A percentile compares a stretch with the other conserved stretches of the same genome.
phyloP scores from a whole-genome alignment of 2,888 invertebrate species.

The Scrobipalpa atriplicella region DNA sequence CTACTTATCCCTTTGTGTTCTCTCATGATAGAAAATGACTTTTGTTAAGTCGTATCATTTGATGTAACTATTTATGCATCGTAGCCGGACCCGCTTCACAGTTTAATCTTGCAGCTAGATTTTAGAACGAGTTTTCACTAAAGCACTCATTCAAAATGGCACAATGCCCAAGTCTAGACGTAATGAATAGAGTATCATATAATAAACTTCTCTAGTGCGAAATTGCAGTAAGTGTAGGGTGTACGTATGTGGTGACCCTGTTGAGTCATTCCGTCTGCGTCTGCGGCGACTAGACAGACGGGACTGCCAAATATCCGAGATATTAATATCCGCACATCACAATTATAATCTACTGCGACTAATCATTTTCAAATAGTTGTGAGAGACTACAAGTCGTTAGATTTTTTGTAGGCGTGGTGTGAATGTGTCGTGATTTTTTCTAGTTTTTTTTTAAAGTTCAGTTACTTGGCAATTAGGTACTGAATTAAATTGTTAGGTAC shows the following conservation, averaged over 20 bases:
- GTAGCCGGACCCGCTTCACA: too few species aligned
- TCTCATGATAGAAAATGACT: too few species aligned
- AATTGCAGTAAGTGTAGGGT: background rate
- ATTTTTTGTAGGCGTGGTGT: background rate
- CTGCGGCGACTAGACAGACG: slow-evolving; percentile 40
- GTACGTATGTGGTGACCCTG: background rate
- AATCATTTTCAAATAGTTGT: background rate
- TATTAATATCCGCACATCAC: slow-evolving; percentile 35
- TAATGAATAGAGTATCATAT: background rate
- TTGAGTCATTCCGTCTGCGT: slow-evolving; percentile 37
- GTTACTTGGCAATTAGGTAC: background rate
- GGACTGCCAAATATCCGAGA: slow-evolving; percentile 47
- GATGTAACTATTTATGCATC: too few species aligned
- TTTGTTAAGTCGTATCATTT: too few species aligned
- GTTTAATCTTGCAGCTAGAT: too few species aligned
- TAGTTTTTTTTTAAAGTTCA: background rate
- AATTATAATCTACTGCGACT: slow-evolving; percentile 15
- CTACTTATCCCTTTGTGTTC: too few species aligned
- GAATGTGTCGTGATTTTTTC: background rate
- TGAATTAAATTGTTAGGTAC: background rate
- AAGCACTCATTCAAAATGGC: background rate
- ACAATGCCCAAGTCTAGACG: background rate
- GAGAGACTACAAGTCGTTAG: background rate
- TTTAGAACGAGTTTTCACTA: background rate
- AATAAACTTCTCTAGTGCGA: background rate